These are phyloP conservation scores for Sarcoramphus papa DNA, from an alignment of 2,797 vertebrate species.

Conservation along the genomic window DNA sequence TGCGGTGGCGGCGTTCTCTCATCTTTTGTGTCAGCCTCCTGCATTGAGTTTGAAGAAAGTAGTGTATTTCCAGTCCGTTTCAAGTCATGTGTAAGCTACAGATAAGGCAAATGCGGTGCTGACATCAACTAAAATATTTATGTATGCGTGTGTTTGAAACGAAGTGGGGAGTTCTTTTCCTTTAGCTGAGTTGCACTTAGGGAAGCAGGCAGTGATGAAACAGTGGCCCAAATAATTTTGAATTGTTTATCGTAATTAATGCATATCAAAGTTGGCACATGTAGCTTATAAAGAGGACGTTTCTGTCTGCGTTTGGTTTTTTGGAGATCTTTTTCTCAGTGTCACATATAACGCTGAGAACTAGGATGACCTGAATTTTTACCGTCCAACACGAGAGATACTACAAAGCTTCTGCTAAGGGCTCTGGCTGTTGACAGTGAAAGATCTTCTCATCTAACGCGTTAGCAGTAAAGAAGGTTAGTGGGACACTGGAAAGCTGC, in stretches of 20 bases:
- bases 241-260: background rate
- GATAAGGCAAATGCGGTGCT: background rate
- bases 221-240: background rate
- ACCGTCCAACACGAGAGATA: background rate
- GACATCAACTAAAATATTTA: background rate
- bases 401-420: background rate
- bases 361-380: background rate
- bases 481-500: background rate
- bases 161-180: background rate
- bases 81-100: background rate
- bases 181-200: background rate
- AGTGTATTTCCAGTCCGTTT: background rate
- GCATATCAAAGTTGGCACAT: background rate
- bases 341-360: background rate
- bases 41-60: background rate
- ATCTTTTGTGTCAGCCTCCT: background rate
- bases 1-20: background rate
- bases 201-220: background rate
- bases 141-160: accelerated
- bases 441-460: background rate
- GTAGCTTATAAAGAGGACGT: background rate
- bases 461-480: background rate
- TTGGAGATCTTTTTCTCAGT: background rate
- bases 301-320: background rate
- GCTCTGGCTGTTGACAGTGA: background rate